Percentiles rank a stretch among this genome's conserved stretches.
Evolutionary conservation across 2,888 invertebrate species (phyloP).

Genomic region (Brenthis ino): DNA sequence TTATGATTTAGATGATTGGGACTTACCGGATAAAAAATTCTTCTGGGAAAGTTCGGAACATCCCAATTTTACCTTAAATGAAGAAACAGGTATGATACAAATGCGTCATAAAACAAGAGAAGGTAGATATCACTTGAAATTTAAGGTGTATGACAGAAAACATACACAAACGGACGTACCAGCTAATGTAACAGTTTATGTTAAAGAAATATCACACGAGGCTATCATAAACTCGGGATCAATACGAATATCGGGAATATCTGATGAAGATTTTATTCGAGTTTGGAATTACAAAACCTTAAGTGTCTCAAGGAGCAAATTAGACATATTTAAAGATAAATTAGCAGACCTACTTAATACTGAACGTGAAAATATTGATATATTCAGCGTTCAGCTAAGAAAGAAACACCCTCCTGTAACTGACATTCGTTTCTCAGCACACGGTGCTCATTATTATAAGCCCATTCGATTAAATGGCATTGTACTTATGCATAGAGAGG

Average conservation of each 20-base stretch:
- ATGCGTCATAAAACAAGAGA: conserved; percentile 96
- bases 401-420: conserved; percentile 94
- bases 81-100: conserved; percentile 96
- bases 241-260: conserved; percentile 94
- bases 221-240: conserved; percentile 98
- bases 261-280: conserved; percentile 97
- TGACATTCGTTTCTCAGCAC: conserved; percentile 96
- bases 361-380: conserved; percentile 94
- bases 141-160: conserved; percentile 95
- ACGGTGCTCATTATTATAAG: conserved; percentile 97
- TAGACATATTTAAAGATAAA: conserved; percentile 94
- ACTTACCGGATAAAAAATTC: conserved; percentile 98
- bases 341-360: conserved; percentile 92
- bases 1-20: conserved; percentile 99
- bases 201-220: conserved; percentile 96
- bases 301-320: conserved; percentile 91
- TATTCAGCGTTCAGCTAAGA: conserved; percentile 96
- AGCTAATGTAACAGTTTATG: conserved; percentile 97
- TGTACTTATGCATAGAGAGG: conserved; percentile 95
- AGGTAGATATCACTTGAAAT: conserved; percentile 90
- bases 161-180: conserved; percentile 97
- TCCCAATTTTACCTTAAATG: conserved; percentile 93
- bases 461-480: conserved; percentile 97
- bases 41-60: conserved; percentile 95
- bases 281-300: conserved; percentile 96